These are phyloP conservation scores for Chromis chromis DNA, from an alignment of 2,797 vertebrate genomes.

Conservation along the genomic window DNA sequence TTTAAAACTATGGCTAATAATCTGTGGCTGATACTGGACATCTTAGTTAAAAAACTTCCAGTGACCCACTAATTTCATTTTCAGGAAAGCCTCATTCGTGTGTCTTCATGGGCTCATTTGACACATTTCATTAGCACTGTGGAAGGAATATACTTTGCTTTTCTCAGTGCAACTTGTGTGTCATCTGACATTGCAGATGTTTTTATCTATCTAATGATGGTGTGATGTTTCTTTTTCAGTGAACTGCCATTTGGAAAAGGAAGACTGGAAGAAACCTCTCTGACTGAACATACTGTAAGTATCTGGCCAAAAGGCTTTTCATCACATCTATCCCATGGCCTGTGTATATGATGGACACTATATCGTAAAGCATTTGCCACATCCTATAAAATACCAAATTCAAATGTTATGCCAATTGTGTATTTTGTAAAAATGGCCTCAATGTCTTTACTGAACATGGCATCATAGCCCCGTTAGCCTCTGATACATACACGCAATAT, in stretches of 20 bases:
- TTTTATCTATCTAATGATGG: constrained; percentile 23
- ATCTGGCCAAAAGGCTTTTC: neutral
- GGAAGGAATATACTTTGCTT: constrained; percentile 11
- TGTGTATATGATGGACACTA: constrained; percentile 1
- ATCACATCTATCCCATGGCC: constrained; percentile 10
- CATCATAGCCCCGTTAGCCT: constrained; percentile 39
- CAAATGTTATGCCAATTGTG: constrained; percentile 43
- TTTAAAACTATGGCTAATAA: constrained; percentile 65
- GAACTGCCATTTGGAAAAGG: constrained; percentile 47
- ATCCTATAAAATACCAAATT: constrained; percentile 27
- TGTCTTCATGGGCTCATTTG: constrained; percentile 39
- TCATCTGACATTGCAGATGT: neutral
- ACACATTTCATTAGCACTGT: constrained; percentile 17
- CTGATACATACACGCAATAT: constrained; percentile 55
- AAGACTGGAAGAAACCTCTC: constrained; percentile 35
- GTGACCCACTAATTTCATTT: constrained; percentile 44
- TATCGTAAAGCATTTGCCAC: constrained; percentile 24
- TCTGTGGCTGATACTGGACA: constrained; percentile 31
- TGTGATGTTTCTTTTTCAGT: constrained; percentile 65
- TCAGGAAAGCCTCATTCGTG: neutral
- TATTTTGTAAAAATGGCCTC: constrained; percentile 40
- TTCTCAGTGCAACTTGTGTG: neutral
- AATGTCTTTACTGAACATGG: constrained; percentile 58
- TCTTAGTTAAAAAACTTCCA: constrained; percentile 38
- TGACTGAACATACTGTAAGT: constrained; percentile 68